Evolutionary conservation across 2,888 invertebrate genomes (phyloP), one percentile per base, ranked within the genome.

Genomic region (Caenorhabditis sinica): DNA sequence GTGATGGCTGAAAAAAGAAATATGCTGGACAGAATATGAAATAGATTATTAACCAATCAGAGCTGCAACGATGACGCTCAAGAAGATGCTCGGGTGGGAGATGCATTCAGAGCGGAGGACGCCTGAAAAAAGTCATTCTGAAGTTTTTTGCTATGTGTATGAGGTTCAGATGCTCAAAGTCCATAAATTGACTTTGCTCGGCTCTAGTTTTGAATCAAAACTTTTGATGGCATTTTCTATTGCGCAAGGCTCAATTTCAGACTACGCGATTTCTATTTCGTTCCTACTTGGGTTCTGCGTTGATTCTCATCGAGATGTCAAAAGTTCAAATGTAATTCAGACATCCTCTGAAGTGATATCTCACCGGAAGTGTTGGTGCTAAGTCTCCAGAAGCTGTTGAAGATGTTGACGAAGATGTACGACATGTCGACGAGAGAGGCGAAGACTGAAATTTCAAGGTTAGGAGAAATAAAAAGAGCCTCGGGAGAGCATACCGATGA

Each of bases 321-420:
- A n/a, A n/a, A n/a, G n/a, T n/a, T n/a, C n/a, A n/a, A n/a, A n/a
- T n/a, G n/a, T n/a, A n/a, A n/a, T n/a, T n/a, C n/a, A n/a, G n/a
- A n/a, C n/a, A n/a, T n/a, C n/a, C n/a, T 30, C 2, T 17, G 33
- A 15, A 17, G 11, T 20, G 23, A 17, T 25, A 58, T 53, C 79
- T 65, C 23, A 71, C 71, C 20, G 13, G 49, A 9, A 1, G n/a
- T 1, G 0, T 33, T 0, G 15, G 58, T 51, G 53, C 8, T 28
- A 20, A 79, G 51, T 28, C 79, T 36, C 13, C 23, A 23, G 53
- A 65, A 23, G 25, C 79, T 79, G 45, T 79, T 79, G 43, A 53
- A 61, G 40, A 65, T 53, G 23, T 79, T 79, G 33, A 79, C 71
- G 13, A 69, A 43, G 8, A 71, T 71, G 71, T 79, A 79, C 36